These are phyloP conservation scores for Emmelina monodactyla DNA, from an alignment of 2,888 invertebrate genomes.

Conservation along the genomic window DNA sequence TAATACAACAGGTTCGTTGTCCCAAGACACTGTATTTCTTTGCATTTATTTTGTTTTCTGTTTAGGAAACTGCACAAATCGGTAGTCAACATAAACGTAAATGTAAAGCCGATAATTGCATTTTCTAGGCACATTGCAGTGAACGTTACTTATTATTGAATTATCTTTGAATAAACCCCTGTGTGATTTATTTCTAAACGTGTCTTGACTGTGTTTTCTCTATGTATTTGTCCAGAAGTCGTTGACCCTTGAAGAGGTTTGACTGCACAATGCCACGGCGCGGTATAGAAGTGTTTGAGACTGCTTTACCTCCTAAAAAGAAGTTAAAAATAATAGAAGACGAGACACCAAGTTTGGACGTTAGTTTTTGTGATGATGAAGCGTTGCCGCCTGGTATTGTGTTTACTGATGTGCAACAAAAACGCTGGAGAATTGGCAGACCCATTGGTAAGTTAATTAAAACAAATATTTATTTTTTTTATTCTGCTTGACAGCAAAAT, in stretches of 20 bases:
- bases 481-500: too few relatives aligned
- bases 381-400: constrained; percentile 74
- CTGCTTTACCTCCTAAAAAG: constrained; percentile 41
- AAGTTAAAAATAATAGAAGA: constrained; percentile 31
- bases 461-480: constrained; percentile 6
- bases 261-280: constrained; percentile 41
- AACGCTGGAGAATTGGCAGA: constrained; percentile 87
- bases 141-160: constrained; percentile 31
- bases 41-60: too few relatives aligned
- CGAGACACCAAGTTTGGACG: constrained; percentile 33
- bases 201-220: too few relatives aligned
- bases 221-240: neutral
- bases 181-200: neutral
- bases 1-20: too few relatives aligned
- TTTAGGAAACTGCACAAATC: too few relatives aligned
- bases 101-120: constrained; percentile 26
- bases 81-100: too few relatives aligned
- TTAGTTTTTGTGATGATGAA: constrained; percentile 49
- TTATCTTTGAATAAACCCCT: constrained; percentile 18
- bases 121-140: constrained; percentile 28
- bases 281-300: constrained; percentile 32
- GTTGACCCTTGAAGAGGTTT: neutral
- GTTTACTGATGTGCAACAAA: constrained; percentile 80
- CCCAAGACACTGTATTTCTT: too few relatives aligned
- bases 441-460: constrained; percentile 72